Conservation (phyloP, 2,888 invertebrate genomes). For the Drosophila conformis region DNA sequence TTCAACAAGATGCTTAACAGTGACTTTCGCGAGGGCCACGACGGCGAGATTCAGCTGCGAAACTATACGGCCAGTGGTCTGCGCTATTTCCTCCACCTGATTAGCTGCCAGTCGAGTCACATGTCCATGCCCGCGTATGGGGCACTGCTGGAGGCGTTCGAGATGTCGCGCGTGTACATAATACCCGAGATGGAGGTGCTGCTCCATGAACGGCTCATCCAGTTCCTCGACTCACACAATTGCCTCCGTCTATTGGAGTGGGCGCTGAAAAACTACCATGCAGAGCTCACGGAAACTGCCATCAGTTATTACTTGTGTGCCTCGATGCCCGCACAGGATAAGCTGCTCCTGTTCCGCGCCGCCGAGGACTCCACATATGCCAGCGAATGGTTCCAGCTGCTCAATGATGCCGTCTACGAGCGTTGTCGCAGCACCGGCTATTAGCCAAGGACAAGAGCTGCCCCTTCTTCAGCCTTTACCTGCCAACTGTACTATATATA, state of each 20-base stretch:
- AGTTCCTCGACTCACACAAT: conserved; percentile 78
- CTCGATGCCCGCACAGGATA: conserved; percentile 73
- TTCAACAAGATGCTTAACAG: conserved; percentile 85
- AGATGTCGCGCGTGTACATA: conserved; percentile 84
- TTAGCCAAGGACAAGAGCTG: conserved; percentile 18
- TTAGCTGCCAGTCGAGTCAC: conserved; percentile 72
- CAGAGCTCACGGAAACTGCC: conserved; percentile 83
- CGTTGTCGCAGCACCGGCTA: conserved; percentile 79
- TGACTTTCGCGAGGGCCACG: conserved; percentile 83
- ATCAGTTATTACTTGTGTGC: conserved; percentile 84
- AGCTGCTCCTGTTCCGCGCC: conserved; percentile 81
- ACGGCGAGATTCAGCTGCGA: conserved; percentile 83
- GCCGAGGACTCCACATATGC: conserved; percentile 83
- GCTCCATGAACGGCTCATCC: conserved; percentile 77
- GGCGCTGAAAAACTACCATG: conserved; percentile 84
- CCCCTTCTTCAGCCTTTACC: conserved; percentile 12
- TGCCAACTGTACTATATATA: conserved; percentile 12
- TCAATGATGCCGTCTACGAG: conserved; percentile 83
- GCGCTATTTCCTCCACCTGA: conserved; percentile 83
- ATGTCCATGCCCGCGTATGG: conserved; percentile 72
- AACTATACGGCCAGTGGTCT: conserved; percentile 82
- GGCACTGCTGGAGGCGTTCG: conserved; percentile 83
- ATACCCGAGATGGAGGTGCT: conserved; percentile 81
- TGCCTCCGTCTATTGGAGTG: conserved; percentile 83
- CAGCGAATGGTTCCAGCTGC: conserved; percentile 84